Conservation (phyloP, 2,797 vertebrate species). For the Philypnodon macrostomus region DNA sequence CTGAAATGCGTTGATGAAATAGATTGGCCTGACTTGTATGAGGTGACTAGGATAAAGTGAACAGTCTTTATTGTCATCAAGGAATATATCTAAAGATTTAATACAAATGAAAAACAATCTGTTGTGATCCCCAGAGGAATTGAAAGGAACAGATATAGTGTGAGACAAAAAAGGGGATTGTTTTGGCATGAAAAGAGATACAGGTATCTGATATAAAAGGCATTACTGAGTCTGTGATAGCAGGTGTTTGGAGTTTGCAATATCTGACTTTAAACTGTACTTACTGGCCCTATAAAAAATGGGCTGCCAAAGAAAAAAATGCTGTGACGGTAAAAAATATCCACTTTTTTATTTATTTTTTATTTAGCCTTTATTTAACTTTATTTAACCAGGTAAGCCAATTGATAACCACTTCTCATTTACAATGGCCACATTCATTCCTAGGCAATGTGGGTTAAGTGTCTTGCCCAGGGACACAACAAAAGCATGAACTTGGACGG, state of each 20-base stretch:
- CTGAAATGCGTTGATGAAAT: conserved; percentile 25
- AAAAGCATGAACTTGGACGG: too few species aligned
- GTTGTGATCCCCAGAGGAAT: conserved; percentile 39
- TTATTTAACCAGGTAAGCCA: too few species aligned
- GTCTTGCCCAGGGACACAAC: too few species aligned
- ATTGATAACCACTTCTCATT: too few species aligned
- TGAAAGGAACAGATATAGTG: conserved; percentile 25
- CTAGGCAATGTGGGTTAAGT: too few species aligned
- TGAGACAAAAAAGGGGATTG: conserved; percentile 8
- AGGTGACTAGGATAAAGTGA: conserved; percentile 44
- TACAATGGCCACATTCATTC: too few species aligned
- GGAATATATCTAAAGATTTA: conserved; percentile 13
- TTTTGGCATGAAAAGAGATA: conserved; percentile 11
- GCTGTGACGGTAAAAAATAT: too few species aligned
- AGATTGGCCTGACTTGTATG: conserved; percentile 35
- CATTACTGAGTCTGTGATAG: conserved; percentile 25
- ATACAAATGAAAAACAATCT: conserved; percentile 46
- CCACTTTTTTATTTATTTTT: too few species aligned
- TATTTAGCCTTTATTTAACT: too few species aligned
- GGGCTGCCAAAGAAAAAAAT: too few species aligned
- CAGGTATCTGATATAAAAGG: conserved; percentile 19
- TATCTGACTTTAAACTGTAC: too few species aligned
- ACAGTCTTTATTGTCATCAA: conserved; percentile 33
- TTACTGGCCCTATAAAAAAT: too few species aligned
- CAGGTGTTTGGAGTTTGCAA: background rate